Evolutionary conservation across 1,140 invertebrate genomes (phyloP).

Genomic region (Hetaerina americana): DNA sequence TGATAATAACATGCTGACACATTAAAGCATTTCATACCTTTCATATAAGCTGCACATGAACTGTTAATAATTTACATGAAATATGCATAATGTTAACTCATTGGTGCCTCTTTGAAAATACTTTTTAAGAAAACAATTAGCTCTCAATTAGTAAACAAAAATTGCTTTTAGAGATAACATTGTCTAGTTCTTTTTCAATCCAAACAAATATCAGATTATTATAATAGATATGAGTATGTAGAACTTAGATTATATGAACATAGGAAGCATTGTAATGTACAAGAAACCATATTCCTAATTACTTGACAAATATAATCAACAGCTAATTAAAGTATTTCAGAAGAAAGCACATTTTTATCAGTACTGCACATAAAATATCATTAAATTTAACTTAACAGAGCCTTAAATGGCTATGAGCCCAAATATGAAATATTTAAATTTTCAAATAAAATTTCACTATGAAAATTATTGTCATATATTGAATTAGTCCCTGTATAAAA

Average conservation of each 20-base stretch:
- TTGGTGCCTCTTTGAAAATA: background rate
- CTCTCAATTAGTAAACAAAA: too few species aligned
- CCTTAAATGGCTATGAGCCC: background rate
- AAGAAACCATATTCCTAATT: background rate
- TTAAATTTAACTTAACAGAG: background rate
- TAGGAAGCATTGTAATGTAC: too few species aligned
- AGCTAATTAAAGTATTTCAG: background rate
- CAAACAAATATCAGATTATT: too few species aligned
- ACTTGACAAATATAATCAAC: background rate
- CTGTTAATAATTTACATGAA: background rate
- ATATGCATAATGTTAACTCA: background rate
- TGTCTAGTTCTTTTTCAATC: too few species aligned
- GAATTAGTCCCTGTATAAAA: background rate
- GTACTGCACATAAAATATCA: background rate
- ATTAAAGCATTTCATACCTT: background rate
- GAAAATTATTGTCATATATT: background rate
- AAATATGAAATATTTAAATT: background rate
- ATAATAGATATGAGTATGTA: too few species aligned
- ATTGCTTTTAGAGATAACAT: too few species aligned
- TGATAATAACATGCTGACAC: background rate
- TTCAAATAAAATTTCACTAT: background rate
- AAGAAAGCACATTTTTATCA: background rate
- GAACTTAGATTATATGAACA: too few species aligned
- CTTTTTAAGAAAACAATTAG: too few species aligned
- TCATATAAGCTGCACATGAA: background rate